Conservation (phyloP, 2,888 invertebrate species). For the Danaus chrysippus region DNA sequence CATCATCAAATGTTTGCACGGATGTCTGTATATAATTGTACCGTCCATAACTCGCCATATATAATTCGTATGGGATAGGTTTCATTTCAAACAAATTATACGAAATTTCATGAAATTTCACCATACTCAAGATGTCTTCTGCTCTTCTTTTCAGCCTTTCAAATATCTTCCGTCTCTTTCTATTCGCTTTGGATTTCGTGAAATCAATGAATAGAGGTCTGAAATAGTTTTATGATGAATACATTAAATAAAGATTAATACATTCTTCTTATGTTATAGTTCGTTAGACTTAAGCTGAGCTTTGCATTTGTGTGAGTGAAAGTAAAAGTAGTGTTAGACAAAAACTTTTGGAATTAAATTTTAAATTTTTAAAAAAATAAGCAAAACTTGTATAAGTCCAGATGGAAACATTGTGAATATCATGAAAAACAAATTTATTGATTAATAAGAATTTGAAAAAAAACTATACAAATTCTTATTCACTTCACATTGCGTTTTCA, state of each 20-base stretch:
- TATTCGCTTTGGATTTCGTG: constrained; percentile 58
- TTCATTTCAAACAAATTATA: constrained; percentile 69
- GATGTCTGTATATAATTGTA: constrained; percentile 62
- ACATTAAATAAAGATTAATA: not conserved
- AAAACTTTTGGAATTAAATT: too few species aligned
- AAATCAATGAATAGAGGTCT: constrained; percentile 67
- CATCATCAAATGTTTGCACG: constrained; percentile 69
- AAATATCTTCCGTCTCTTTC: constrained; percentile 48
- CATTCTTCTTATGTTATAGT: too few species aligned
- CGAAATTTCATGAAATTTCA: constrained; percentile 68
- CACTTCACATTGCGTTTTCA: too few species aligned
- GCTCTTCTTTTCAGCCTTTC: constrained; percentile 58
- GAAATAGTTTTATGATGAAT: constrained; percentile 29
- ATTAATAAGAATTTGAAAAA: too few species aligned
- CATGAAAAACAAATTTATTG: too few species aligned
- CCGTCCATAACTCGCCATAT: constrained; percentile 67
- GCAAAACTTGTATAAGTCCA: too few species aligned
- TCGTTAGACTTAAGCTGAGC: too few species aligned
- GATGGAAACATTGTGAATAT: too few species aligned
- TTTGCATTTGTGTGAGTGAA: too few species aligned
- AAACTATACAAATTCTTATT: too few species aligned
- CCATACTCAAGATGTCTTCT: constrained; percentile 62
- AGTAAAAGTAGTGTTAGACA: too few species aligned
- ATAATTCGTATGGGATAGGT: constrained; percentile 70
- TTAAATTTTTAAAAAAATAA: too few species aligned